phyloP scores from a whole-genome alignment of 2,797 vertebrate genomes.

The Mus caroli region DNA sequence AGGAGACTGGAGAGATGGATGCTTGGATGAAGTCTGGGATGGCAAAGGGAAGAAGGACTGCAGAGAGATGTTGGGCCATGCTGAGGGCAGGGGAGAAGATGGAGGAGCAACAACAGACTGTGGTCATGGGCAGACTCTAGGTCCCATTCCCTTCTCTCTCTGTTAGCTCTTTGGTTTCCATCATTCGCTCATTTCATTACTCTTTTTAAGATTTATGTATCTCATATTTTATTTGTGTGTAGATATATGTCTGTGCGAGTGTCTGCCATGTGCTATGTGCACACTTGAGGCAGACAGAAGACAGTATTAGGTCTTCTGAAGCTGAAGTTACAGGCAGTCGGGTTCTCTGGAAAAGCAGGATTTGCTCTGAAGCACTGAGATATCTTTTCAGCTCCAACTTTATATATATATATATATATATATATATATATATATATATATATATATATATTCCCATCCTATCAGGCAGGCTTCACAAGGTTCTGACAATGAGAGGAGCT shows the following conservation, averaged over 20 bases:
- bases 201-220: not conserved
- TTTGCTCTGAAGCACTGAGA: not conserved
- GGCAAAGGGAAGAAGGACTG: not conserved
- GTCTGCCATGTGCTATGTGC: not conserved
- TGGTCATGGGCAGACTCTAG: not conserved
- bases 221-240: not conserved
- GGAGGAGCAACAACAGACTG: not conserved
- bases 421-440: not conserved
- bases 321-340: not conserved
- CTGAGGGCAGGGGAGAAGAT: not conserved
- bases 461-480: not conserved
- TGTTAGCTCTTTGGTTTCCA: no score
- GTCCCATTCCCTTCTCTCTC: not conserved
- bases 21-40: not conserved
- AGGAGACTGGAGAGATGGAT: not conserved
- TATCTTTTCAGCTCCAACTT: not conserved
- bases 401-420: not conserved
- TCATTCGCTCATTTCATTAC: not conserved
- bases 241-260: not conserved
- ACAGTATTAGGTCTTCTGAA: not conserved
- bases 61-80: not conserved
- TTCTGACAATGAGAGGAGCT: not conserved
- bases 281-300: no score
- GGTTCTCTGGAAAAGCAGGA: not conserved
- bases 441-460: no score